Evolutionary conservation across 2,113 vertebrate genomes (phyloP).

Genomic region (Leiothrix lutea): DNA sequence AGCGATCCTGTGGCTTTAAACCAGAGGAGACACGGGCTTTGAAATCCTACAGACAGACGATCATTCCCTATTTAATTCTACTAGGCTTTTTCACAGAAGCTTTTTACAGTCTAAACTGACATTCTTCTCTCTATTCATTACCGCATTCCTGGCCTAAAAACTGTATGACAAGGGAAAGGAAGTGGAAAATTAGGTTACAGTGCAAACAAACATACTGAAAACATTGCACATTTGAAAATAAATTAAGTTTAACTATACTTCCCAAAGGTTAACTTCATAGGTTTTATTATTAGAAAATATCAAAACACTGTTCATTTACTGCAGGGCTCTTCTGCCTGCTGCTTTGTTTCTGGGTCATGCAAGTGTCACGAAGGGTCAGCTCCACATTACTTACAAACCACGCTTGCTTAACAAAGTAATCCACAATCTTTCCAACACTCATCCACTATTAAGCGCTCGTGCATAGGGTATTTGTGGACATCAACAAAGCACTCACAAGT

Average conservation of each 20-base stretch:
- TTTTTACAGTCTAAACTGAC: constrained; percentile 59
- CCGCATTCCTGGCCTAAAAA: constrained; percentile 41
- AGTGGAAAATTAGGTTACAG: constrained; percentile 63
- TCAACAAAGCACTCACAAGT: neutral
- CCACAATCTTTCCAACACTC: constrained; percentile 21
- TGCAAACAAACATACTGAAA: constrained; percentile 56
- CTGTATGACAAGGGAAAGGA: constrained; percentile 62
- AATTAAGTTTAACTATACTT: constrained; percentile 58
- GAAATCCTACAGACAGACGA: constrained; percentile 30
- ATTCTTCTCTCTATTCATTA: constrained; percentile 66
- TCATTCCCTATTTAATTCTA: constrained; percentile 51
- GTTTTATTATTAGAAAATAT: constrained; percentile 62
- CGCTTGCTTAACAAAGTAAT: constrained; percentile 54
- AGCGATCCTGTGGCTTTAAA: constrained; percentile 23
- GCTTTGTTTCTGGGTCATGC: constrained; percentile 63
- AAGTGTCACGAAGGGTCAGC: constrained; percentile 34
- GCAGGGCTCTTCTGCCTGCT: constrained; percentile 34
- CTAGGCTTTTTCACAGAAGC: constrained; percentile 29
- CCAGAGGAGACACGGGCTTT: constrained; percentile 43
- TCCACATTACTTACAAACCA: constrained; percentile 59
- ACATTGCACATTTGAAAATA: constrained; percentile 51
- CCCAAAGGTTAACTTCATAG: constrained; percentile 57
- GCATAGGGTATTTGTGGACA: rapidly evolving
- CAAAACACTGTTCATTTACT: constrained; percentile 59
- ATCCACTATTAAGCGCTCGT: neutral